phyloP scores from a whole-genome alignment of 2,888 invertebrate species.

The Galerucella calmariensis region DNA sequence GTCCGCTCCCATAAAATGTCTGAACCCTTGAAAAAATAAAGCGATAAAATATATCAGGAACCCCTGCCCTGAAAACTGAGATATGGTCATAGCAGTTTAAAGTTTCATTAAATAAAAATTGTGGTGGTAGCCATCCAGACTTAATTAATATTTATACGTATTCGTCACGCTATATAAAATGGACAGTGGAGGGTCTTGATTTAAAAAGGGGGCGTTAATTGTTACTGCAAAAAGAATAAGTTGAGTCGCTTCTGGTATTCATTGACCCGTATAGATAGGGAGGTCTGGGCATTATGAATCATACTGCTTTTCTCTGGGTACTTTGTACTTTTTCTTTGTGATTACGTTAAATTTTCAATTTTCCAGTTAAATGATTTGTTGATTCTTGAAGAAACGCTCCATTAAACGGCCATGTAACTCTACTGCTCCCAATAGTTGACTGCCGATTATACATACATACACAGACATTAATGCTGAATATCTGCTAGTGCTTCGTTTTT shows the following conservation, averaged over 20 bases:
- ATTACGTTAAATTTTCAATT: neutral
- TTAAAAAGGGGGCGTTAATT: neutral
- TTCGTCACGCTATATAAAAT: slow-evolving; percentile 32
- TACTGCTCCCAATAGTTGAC: no score
- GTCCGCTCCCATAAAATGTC: slow-evolving; percentile 23
- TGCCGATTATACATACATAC: no score
- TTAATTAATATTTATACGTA: slow-evolving; percentile 34
- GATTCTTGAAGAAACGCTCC: no score
- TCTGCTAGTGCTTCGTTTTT: no score
- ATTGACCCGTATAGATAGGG: no score
- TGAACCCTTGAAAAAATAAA: slow-evolving; percentile 25
- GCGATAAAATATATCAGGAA: slow-evolving; percentile 26
- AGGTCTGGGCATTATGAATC: no score
- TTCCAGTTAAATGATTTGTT: no score
- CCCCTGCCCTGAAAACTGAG: slow-evolving; percentile 28
- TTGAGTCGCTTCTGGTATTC: neutral
- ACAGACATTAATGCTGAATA: no score
- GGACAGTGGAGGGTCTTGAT: neutral
- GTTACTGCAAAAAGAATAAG: neutral
- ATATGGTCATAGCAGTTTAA: slow-evolving; percentile 30
- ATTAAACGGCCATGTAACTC: no score
- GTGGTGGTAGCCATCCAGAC: slow-evolving; percentile 23
- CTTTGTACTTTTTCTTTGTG: no score
- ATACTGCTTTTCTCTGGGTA: no score
- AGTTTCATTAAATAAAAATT: slow-evolving; percentile 34